Evolutionary conservation across 1,140 invertebrate genomes (phyloP).

Genomic region (Aphidius gifuensis): DNA sequence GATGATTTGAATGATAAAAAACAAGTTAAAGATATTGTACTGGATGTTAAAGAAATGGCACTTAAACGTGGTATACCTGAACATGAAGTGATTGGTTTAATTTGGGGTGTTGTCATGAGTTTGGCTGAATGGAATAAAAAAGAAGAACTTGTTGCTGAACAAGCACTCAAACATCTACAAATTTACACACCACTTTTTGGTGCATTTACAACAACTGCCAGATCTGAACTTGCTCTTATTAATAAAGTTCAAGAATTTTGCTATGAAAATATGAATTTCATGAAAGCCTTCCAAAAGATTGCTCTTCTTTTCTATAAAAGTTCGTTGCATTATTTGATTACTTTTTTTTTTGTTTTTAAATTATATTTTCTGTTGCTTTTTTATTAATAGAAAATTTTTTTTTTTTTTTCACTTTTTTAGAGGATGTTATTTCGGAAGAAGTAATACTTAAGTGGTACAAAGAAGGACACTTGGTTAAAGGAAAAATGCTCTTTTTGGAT

Average conservation of each 20-base stretch:
- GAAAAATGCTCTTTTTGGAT: slow-evolving; percentile 94
- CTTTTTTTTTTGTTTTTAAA: slow-evolving; percentile 12
- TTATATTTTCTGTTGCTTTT: background rate
- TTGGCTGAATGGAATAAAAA: slow-evolving; percentile 98
- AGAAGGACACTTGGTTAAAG: slow-evolving; percentile 87
- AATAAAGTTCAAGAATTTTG: slow-evolving; percentile 94
- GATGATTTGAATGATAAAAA: slow-evolving; percentile 82
- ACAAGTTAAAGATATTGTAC: slow-evolving; percentile 75
- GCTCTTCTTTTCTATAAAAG: slow-evolving; percentile 94
- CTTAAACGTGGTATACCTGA: slow-evolving; percentile 78
- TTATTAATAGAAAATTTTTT: background rate
- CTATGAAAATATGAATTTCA: slow-evolving; percentile 98
- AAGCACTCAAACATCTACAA: slow-evolving; percentile 87
- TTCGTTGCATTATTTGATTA: slow-evolving; percentile 46
- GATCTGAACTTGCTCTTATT: slow-evolving; percentile 82
- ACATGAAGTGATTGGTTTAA: slow-evolving; percentile 81
- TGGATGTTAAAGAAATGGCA: slow-evolving; percentile 83
- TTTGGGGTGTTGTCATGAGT: slow-evolving; percentile 92
- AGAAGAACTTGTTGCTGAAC: slow-evolving; percentile 92
- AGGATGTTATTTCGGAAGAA: slow-evolving; percentile 87
- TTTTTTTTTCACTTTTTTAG: slow-evolving; percentile 47
- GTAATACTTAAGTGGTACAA: slow-evolving; percentile 92
- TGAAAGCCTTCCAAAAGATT: slow-evolving; percentile 97
- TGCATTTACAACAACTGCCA: slow-evolving; percentile 79
- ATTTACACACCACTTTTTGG: slow-evolving; percentile 80